These are phyloP conservation scores for Ameiurus melas DNA, from an alignment of 2,113 vertebrate species.

Conservation along the genomic window DNA sequence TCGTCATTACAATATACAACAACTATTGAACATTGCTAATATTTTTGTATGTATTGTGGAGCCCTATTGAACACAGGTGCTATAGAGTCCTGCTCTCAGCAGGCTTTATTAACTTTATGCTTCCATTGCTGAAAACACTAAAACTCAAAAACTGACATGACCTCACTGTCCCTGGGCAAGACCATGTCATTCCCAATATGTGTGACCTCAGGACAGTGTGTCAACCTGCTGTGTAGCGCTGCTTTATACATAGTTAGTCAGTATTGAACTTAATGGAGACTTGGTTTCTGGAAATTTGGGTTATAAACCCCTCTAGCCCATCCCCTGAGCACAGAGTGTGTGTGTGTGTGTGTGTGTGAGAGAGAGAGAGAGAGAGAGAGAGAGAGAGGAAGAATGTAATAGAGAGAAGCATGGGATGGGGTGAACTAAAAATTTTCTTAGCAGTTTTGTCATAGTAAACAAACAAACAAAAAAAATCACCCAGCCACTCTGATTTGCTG, in stretches of 20 bases:
- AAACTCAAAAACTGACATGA: slow-evolving; percentile 42
- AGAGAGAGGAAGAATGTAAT: not conserved
- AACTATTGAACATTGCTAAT: not conserved
- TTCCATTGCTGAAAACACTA: slow-evolving; percentile 43
- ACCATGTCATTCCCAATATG: slow-evolving; percentile 10
- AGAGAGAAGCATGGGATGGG: slow-evolving; percentile 8
- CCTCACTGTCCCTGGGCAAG: slow-evolving; percentile 15
- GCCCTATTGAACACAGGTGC: not conserved
- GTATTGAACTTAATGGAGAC: slow-evolving; percentile 44
- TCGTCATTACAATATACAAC: not conserved
- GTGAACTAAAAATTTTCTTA: slow-evolving; percentile 5
- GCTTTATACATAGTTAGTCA: slow-evolving; percentile 21
- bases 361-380: not conserved
- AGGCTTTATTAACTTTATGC: not conserved
- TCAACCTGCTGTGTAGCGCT: slow-evolving; percentile 37
- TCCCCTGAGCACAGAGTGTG: not conserved
- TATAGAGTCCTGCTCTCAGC: not conserved
- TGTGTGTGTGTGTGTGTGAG: no score
- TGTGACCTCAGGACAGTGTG: slow-evolving; percentile 10
- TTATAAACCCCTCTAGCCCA: not conserved
- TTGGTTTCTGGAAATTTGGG: slow-evolving; percentile 38
- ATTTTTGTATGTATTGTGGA: not conserved
- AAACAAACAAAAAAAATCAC: not conserved
- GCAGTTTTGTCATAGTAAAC: slow-evolving; percentile 1
- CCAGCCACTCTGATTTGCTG: slow-evolving; percentile 19